phyloP scores from a whole-genome alignment of 2,113 vertebrate species.

The Protobothrops flavoviridis region DNA sequence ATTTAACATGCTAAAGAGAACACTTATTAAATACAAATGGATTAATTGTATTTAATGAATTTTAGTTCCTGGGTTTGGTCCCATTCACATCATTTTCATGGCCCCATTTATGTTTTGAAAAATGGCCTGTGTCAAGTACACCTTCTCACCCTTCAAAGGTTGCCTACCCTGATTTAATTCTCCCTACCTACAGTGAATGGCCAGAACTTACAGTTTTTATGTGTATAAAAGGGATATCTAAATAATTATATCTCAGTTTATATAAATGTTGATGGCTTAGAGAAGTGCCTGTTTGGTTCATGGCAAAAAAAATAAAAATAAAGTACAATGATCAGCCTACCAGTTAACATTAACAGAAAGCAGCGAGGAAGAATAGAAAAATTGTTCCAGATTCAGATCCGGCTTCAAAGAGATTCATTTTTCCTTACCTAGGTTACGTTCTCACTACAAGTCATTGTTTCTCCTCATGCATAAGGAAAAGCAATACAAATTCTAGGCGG shows the following conservation, averaged over 20 bases:
- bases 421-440: not conserved
- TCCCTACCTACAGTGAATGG: not conserved
- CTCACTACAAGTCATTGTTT: not conserved
- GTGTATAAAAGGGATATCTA: not conserved
- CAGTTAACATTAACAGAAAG: not conserved
- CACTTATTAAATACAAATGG: not conserved
- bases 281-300: not conserved
- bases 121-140: not conserved
- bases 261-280: not conserved
- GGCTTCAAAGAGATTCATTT: not conserved
- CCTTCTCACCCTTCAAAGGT: not conserved
- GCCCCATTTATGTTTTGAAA: not conserved
- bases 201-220: not conserved
- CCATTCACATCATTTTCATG: not conserved
- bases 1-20: not conserved
- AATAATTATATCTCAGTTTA: not conserved
- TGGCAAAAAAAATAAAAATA: not conserved
- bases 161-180: not conserved
- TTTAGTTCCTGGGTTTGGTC: not conserved
- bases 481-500: not conserved
- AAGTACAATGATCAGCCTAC: not conserved
- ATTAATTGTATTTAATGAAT: not conserved
- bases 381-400: not conserved
- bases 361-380: not conserved
- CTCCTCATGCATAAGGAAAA: not conserved